A percentile compares a stretch with the other conserved stretches of the same genome.
phyloP scores from a whole-genome alignment of 2,113 vertebrate genomes.

The Hypomesus transpacificus region DNA sequence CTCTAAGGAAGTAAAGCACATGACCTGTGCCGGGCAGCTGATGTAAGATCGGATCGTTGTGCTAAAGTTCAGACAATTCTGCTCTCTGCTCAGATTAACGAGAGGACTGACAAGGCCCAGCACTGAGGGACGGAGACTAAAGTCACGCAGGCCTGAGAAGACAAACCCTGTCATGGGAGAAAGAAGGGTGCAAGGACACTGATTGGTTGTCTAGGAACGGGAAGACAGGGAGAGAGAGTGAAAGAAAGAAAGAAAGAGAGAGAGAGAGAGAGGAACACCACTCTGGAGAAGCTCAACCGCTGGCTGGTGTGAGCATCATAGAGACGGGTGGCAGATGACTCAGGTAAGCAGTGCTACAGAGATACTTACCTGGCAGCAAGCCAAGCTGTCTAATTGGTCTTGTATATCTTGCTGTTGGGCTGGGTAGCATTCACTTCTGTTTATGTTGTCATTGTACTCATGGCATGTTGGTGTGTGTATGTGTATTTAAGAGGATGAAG shows the following conservation, averaged over 20 bases:
- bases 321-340: too few relatives aligned
- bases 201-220: conserved; percentile 2
- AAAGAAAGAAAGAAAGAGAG: not conserved
- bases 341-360: too few relatives aligned
- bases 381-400: too few relatives aligned
- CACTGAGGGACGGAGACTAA: too few relatives aligned
- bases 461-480: too few relatives aligned
- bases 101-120: conserved; percentile 17
- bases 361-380: too few relatives aligned
- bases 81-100: conserved; percentile 57
- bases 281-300: not conserved
- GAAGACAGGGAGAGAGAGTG: not conserved
- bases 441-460: too few relatives aligned
- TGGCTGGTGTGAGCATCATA: not conserved
- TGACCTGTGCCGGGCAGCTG: conserved; percentile 66
- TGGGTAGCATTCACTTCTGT: too few relatives aligned
- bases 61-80: conserved; percentile 64
- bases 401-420: too few relatives aligned
- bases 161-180: conserved; percentile 22
- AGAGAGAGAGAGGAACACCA: not conserved
- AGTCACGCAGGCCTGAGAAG: not conserved
- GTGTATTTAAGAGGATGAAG: too few relatives aligned
- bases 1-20: conserved; percentile 71
- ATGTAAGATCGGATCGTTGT: conserved; percentile 58
- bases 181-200: conserved; percentile 16